Evolutionary conservation across 2,113 vertebrate species (phyloP), one percentile per base, ranked within the genome.

Genomic region (Melanerpes aurifrons): DNA sequence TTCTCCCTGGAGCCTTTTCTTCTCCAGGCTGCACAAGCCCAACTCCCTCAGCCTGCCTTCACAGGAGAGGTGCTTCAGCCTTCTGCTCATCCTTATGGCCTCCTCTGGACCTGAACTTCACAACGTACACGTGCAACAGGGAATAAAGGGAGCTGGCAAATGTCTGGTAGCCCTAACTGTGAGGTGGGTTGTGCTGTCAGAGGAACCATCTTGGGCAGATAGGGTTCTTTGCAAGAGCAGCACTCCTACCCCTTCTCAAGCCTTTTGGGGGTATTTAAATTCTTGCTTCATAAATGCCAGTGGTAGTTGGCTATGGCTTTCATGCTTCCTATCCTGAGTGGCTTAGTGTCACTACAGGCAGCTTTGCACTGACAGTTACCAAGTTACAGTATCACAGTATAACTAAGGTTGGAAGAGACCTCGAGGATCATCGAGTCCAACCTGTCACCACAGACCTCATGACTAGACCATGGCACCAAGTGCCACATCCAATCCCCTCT

Each of bases 201-300:
- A 77, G n/a, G 28, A 77, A 71, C 56, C 11, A 24, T 90, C 88
- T 67, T 28, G 59, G 62, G 50, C 73, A 64, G 48, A 13, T 21
- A 11, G 67, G 19, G 35, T 32, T 95, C 61, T 74, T 76, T 29
- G 35, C 48, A 66, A 71, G 45, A 81, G 43, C 35, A 85, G 37
- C 57, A 85, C 57, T 61, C 20, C 61, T 91, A 48, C 17, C 19
- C 37, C 29, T 86, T 83, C 57, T 76, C n/a, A 77, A 62, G 59
- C 58, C 45, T 68, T 76, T 89, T 89, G 63, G 77, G 77, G 35
- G 50, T 85, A 71, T 86, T 89, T 80, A 54, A 85, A 82, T 86
- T 77, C 61, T 77, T 1, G 71, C 76, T 87, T 82, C 43, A 76
- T 84, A 69, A 90, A 69, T 92, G 86, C 88, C 40, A 63, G 62